Conservation (phyloP, 2,888 invertebrate species). For the Ephialtes manifestator region DNA sequence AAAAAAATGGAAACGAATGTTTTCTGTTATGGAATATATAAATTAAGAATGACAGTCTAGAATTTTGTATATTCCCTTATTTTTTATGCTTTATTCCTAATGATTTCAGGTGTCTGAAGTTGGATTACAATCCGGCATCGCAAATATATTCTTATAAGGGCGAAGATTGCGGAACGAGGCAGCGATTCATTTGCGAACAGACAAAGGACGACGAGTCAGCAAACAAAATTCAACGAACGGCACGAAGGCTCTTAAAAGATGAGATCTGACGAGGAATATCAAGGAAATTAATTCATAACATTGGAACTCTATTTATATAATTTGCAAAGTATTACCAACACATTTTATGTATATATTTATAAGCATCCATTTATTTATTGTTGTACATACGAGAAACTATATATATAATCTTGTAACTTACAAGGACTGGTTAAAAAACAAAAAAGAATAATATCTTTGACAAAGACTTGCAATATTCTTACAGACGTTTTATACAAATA, state of each 20-base stretch:
- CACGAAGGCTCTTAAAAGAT: conserved; percentile 70
- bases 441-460: background rate
- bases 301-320: background rate
- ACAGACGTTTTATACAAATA: background rate
- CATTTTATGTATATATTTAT: conserved; percentile 50
- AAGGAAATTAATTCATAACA: background rate
- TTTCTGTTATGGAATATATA: too few relatives aligned
- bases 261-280: conserved; percentile 18
- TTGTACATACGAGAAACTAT: conserved; percentile 46
- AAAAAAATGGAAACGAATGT: too few relatives aligned
- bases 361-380: conserved; percentile 50
- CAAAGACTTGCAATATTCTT: background rate
- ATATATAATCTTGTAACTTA: conserved; percentile 12
- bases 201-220: conserved; percentile 81
- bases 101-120: conserved; percentile 89
- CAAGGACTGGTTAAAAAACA: background rate
- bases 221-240: conserved; percentile 81
- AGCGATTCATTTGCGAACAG: conserved; percentile 91
- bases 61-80: background rate
- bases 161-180: conserved; percentile 90
- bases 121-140: conserved; percentile 89
- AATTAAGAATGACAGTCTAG: too few relatives aligned
- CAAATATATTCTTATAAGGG: conserved; percentile 90
- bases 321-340: background rate
- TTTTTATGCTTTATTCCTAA: background rate